Evolutionary conservation across 2,888 invertebrate species (phyloP).

Genomic region (Prionchulus punctatus): DNA sequence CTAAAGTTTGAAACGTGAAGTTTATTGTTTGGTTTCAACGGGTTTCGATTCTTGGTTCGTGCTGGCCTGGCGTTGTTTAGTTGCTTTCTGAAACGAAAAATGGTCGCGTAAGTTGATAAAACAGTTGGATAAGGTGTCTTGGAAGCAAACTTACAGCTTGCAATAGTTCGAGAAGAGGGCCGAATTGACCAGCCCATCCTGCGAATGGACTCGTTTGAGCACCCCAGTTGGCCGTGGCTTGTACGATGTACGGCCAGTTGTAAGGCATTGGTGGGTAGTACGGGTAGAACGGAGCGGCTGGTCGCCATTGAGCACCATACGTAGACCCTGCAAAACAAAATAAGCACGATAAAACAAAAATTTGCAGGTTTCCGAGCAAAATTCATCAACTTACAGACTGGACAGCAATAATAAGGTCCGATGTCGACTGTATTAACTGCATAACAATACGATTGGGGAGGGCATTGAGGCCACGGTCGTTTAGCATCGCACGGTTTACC

Average conservation of each 20-base stretch:
- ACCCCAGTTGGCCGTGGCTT: conserved; percentile 5
- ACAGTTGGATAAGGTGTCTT: too few species aligned
- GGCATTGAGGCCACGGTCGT: conserved; percentile 32
- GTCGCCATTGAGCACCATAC: conserved; percentile 29
- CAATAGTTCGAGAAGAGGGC: background rate
- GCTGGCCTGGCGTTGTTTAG: too few species aligned
- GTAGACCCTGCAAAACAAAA: conserved; percentile 22
- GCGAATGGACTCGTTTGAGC: background rate
- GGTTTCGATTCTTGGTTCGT: too few species aligned
- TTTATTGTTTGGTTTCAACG: too few species aligned
- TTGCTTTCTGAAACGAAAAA: too few species aligned
- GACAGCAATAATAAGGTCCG: conserved; percentile 32
- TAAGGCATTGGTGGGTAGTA: conserved; percentile 31
- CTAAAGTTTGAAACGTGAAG: too few species aligned
- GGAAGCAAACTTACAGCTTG: too few species aligned
- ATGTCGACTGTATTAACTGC: conserved; percentile 32
- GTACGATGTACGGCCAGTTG: conserved; percentile 22
- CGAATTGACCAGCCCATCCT: background rate
- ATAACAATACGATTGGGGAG: conserved; percentile 31
- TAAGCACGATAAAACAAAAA: background rate
- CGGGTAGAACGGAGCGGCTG: conserved; percentile 30
- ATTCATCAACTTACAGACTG: conserved; percentile 22
- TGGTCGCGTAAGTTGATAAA: too few species aligned
- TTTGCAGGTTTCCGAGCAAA: too few species aligned
- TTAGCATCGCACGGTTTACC: conserved; percentile 31